A percentile compares a stretch with the other conserved stretches of the same genome.
Evolutionary conservation across 2,888 invertebrate species (phyloP).

Genomic region (Rotaria macrura): DNA sequence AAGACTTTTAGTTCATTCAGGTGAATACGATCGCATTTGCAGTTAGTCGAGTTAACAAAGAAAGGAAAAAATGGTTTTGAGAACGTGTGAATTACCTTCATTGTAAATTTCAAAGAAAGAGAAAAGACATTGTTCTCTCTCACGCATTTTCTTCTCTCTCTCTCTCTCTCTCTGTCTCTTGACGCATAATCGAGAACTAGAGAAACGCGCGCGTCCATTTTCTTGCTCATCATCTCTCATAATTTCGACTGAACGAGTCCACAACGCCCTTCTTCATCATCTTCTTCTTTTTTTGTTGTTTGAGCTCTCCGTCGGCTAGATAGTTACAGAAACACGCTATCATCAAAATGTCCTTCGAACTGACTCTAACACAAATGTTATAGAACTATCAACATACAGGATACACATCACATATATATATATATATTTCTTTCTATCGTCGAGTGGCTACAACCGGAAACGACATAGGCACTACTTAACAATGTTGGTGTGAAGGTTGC

Average conservation of each 20-base stretch:
- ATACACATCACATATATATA: neutral
- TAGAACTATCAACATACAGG: neutral
- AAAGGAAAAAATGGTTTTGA: neutral
- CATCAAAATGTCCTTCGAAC: neutral
- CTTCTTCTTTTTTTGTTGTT: neutral
- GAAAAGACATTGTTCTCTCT: neutral
- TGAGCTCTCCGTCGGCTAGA: neutral
- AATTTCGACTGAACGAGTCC: slow-evolving; percentile 2
- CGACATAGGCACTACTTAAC: neutral
- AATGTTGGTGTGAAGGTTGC: neutral
- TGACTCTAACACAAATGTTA: neutral
- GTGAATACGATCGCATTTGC: neutral
- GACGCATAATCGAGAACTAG: neutral
- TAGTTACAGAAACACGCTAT: neutral
- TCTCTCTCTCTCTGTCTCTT: neutral
- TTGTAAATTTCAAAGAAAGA: neutral
- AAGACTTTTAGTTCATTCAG: slow-evolving; percentile 8
- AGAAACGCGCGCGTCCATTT: neutral
- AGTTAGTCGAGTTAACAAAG: neutral
- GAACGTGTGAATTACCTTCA: neutral
- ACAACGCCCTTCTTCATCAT: neutral
- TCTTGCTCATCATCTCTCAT: neutral
- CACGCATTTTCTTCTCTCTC: neutral
- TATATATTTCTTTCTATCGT: neutral
- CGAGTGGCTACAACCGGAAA: neutral